These are phyloP conservation scores for Drosophila lini DNA, from an alignment of 1,140 invertebrate genomes.

Conservation along the genomic window DNA sequence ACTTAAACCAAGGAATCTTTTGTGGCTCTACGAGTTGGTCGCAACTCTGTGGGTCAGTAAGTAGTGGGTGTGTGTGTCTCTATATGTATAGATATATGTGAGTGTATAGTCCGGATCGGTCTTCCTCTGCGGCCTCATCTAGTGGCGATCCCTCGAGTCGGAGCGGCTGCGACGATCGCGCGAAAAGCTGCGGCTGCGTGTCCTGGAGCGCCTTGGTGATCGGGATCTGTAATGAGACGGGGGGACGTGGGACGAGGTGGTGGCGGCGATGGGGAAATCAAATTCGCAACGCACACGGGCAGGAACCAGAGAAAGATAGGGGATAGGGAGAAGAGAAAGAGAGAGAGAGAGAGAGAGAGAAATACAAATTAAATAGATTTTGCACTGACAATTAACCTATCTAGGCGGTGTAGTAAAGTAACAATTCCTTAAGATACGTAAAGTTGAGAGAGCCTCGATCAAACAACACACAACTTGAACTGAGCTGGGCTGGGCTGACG, in stretches of 20 bases:
- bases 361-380: constrained; percentile 78
- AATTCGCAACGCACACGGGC: constrained; percentile 28
- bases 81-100: constrained; percentile 24
- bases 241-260: constrained; percentile 1
- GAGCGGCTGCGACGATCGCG: constrained; percentile 85
- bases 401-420: constrained; percentile 27
- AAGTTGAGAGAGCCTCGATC: constrained; percentile 45
- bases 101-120: constrained; percentile 16
- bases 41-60: constrained; percentile 17
- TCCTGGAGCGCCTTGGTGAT: constrained; percentile 85
- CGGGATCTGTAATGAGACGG: constrained; percentile 85
- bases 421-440: constrained; percentile 45
- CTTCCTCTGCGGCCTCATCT: constrained; percentile 43
- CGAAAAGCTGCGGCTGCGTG: constrained; percentile 85
- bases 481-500: constrained; percentile 38
- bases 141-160: constrained; percentile 86
- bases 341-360: constrained; percentile 45
- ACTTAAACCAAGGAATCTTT: constrained; percentile 38
- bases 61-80: constrained; percentile 10
- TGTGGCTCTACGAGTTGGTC: constrained; percentile 9
- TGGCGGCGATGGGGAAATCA: constrained; percentile 20
- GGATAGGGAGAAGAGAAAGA: constrained; percentile 35
- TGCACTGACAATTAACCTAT: constrained; percentile 32
- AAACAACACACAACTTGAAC: constrained; percentile 55
- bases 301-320: constrained; percentile 16